Evolutionary conservation across 2,797 vertebrate genomes (phyloP), one percentile per base, ranked within the genome.

Genomic region (Chaetodon trifasciatus): DNA sequence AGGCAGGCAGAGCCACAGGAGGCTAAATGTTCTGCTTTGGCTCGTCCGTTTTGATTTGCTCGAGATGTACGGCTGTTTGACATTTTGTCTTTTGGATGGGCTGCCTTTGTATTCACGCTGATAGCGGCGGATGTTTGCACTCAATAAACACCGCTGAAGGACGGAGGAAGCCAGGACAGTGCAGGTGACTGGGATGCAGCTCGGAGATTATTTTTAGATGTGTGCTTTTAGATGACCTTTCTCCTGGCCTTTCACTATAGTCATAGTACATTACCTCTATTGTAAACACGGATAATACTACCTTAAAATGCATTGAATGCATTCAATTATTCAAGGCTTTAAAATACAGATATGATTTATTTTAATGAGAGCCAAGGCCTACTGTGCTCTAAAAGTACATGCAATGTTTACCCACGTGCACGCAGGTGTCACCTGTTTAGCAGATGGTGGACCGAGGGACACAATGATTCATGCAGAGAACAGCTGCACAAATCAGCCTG

Each of bases 41-140:
- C 91, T 89, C 74, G 85, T 93, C 91, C 81, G 74, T 91, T 93
- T 90, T 91, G 90, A 95, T 94, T 94, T 89, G 85, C 82, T 85
- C 64, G 73, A 35, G 65, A 88, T 84, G 88, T 88, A 86, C 74
- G 57, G 79, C 86, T 88, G 82, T 89, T 87, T 89, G 88, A 90
- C 88, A 86, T 91, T 92, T 89, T 87, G 84, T 90, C 79, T 89
- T 89, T 44, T 66, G 49, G 53, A 83, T 76, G 77, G 60, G 57
- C 63, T n/a, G 76, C 67, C 82, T 84, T 80, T 89, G 66, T 83
- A 73, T 75, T 86, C 69, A 24, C 70, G 55, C 53, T 6, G 70
- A 74, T 78, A 17, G 64, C 23, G 3, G 53, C 23, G 6, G 28
- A 79, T 85, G 83, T 90, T 88, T 90, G 71, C 73, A 39, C 50